These are phyloP conservation scores for Drymonia ruficornis DNA, from an alignment of 2,888 invertebrate species.

Conservation along the genomic window DNA sequence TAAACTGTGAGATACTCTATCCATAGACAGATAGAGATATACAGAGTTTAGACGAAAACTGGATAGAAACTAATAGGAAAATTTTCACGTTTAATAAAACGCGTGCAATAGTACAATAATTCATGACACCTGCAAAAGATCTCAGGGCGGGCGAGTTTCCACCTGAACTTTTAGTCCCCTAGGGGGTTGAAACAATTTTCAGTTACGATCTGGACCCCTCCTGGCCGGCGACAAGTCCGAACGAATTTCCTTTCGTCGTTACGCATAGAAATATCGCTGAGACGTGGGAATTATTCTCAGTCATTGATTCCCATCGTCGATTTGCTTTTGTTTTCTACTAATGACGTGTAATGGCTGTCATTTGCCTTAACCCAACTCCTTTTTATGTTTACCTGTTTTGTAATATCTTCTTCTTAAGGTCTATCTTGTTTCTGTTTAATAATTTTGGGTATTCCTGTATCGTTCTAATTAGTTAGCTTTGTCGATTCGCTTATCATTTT, in stretches of 20 bases:
- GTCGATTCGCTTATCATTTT: too few relatives aligned
- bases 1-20: background rate
- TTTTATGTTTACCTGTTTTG: slow-evolving; percentile 19
- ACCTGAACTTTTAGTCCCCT: slow-evolving; percentile 53
- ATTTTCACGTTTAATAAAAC: slow-evolving; percentile 61
- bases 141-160: slow-evolving; percentile 52
- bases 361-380: slow-evolving; percentile 28
- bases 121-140: slow-evolving; percentile 73
- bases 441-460: too few relatives aligned
- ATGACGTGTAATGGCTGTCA: slow-evolving; percentile 35
- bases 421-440: background rate
- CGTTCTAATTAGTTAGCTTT: too few relatives aligned
- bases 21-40: background rate
- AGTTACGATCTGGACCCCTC: slow-evolving; percentile 60
- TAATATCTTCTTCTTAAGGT: background rate
- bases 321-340: slow-evolving; percentile 35
- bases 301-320: slow-evolving; percentile 31
- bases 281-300: slow-evolving; percentile 58
- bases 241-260: slow-evolving; percentile 64
- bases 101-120: slow-evolving; percentile 64
- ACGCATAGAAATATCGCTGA: slow-evolving; percentile 67
- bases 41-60: background rate
- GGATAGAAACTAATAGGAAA: slow-evolving; percentile 2
- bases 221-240: slow-evolving; percentile 52
- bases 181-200: slow-evolving; percentile 73